Base-by-base conservation (phyloP, 2,888 invertebrate genomes). In the Yponomeuta evonymella region DNA sequence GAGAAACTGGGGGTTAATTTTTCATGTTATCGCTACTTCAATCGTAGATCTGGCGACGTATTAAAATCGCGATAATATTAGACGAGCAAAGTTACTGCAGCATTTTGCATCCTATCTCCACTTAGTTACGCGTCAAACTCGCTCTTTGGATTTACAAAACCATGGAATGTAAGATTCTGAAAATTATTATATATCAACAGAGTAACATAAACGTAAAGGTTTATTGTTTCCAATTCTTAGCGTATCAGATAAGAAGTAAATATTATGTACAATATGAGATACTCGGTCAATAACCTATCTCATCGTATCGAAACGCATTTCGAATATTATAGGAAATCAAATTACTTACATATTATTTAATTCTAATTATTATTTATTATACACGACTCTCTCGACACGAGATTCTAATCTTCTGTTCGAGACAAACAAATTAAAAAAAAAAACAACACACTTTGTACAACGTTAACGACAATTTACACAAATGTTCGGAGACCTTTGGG, bases 91-190 rank as follows among this genome's bases (percentile, higher is more conserved):
- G 15, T 58, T 58, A 58, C 15, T 58, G 12, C 51, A 58, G 51
- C 51, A 58, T 58, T 58, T 15, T 58, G 51, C 51, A 58, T 12
- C 51, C 51, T 58, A 15, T 15, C 51, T 58, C 5, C 15, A 58
- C 15, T 15, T 5, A 43, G 43, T 12, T 58, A 58, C 51, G 51
- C 15, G 15, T 15, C 51, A 58, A 58, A 6, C 3, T 58, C 15
- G 15, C 1, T 30, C 12, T 30, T 65, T 29, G 29, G 65, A 65
- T 29, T 65, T 30, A 30, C 65, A 65, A 65, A 65, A 65, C 33
- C 65, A 29, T 65, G 65, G 65, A 65, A 65, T 65, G 65, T 65
- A 33, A 58, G 15, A 58, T 15, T 58, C 51, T 58, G n/a, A 58
- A 2, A 58, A 12, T 10, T 58, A 58, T 58, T 15, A 15, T 58